Evolutionary conservation across 2,113 vertebrate genomes (phyloP).

Genomic region (Megaptera novaeangliae): DNA sequence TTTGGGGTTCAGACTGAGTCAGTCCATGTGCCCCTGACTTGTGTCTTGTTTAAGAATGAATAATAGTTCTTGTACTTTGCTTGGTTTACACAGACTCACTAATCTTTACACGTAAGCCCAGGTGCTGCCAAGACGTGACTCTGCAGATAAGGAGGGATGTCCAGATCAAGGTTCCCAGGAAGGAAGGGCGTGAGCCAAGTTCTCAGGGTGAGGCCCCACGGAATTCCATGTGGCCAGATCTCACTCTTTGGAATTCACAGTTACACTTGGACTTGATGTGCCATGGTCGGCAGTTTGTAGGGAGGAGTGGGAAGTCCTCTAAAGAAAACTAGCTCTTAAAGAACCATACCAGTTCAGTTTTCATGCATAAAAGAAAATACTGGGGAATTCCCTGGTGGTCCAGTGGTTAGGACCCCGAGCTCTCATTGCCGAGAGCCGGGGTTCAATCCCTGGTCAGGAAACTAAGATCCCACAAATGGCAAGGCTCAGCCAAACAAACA

Average conservation of each 20-base stretch:
- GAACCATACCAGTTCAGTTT: background rate
- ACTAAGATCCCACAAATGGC: background rate
- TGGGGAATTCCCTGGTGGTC: background rate
- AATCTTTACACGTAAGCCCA: background rate
- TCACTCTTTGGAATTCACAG: background rate
- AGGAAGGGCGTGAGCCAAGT: background rate
- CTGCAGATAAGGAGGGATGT: background rate
- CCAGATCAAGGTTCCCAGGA: background rate
- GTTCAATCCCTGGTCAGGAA: background rate
- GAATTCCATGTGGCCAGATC: background rate
- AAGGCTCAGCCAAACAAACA: background rate
- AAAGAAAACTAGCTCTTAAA: background rate
- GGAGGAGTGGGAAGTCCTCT: background rate
- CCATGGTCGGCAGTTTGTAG: background rate
- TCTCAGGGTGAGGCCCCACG: background rate
- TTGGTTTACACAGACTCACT: background rate
- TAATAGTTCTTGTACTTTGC: background rate
- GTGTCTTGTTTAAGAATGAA: fast-evolving
- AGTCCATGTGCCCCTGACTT: background rate
- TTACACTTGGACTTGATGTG: background rate
- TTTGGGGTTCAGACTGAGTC: background rate
- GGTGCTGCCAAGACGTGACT: background rate
- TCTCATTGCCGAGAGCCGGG: fast-evolving
- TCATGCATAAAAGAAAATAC: fast-evolving
- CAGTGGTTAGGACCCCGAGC: background rate